A percentile compares a stretch with the other conserved stretches of the same genome.
These are phyloP conservation scores for Eilema caniola DNA, from an alignment of 2,888 invertebrate species.

Conservation along the genomic window DNA sequence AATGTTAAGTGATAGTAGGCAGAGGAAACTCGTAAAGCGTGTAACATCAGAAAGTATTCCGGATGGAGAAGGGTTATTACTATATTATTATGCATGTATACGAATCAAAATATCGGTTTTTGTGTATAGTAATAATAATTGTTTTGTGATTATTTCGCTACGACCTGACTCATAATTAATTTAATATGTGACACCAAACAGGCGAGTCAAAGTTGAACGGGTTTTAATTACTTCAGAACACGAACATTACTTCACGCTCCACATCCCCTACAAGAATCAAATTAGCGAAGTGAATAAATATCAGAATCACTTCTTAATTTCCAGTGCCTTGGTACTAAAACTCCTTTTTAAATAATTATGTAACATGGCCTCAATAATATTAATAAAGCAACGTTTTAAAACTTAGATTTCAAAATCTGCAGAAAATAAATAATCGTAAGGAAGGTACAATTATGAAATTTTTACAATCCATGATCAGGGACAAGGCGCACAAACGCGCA, in stretches of 20 bases:
- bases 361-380: not conserved
- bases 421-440: no score
- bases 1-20: no score
- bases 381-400: not conserved
- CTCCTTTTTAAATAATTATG: not conserved
- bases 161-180: constrained; percentile 38
- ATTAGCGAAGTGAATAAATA: not conserved
- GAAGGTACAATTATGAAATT: no score
- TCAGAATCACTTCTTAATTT: not conserved
- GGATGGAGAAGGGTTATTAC: no score
- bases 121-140: not conserved
- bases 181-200: constrained; percentile 39
- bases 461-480: no score
- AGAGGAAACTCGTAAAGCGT: no score
- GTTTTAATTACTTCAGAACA: constrained; percentile 38
- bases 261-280: not conserved
- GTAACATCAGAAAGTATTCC: no score
- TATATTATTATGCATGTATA: not conserved
- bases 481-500: no score
- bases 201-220: constrained; percentile 29
- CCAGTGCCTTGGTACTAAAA: not conserved
- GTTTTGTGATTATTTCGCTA: not conserved
- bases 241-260: constrained; percentile 23
- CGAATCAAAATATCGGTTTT: not conserved
- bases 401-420: not conserved